Evolutionary conservation across 2,113 vertebrate species (phyloP), one percentile per base, ranked within the genome.

Genomic region (Cariama cristata): DNA sequence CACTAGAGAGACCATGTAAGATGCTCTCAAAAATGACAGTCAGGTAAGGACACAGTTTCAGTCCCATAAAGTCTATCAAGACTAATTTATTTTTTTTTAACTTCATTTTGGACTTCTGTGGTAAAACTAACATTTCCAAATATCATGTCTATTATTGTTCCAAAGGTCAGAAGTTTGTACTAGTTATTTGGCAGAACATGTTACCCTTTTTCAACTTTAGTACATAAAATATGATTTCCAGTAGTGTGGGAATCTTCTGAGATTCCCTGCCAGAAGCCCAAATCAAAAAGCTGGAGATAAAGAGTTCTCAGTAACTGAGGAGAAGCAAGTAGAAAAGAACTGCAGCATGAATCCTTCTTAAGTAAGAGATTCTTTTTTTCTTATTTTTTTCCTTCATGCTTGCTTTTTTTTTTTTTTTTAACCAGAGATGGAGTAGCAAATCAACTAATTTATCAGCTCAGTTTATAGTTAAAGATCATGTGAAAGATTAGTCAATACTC

Each of bases 141-240:
- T 22, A 76, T 6, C 52, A 4, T 3, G 9, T 45, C 42, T 95
- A 3, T 88, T 92, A 47, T 55, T 77, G 26, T 68, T 90, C 38
- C 77, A 60, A 62, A 90, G 88, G 87, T 94, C 95, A 87, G 79
- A 53, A 60, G 69, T 86, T 75, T 83, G 69, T 84, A 17, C 53
- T 14, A 23, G 72, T 79, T 74, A 11, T 64, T 94, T 92, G 56
- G 53, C 86, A 97, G 90, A 68, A 94, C 90, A 94, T 8, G 5
- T 68, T 90, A 81, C 73, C 83, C 87, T 91, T 80, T 86, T 87
- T 79, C 66, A 92, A 68, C 50, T 94, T 64, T 1, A 56, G 79
- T 47, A 86, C 80, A 63, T 85, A 64, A 82, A 93, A 86, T 64
- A 79, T 45, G 87, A 33, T 68, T 97, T 90, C 76, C 86, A 60